Evolutionary conservation across 2,113 vertebrate species (phyloP), one percentile per base, ranked within the genome.

Genomic region (Rhinopomastus cyanomelas): DNA sequence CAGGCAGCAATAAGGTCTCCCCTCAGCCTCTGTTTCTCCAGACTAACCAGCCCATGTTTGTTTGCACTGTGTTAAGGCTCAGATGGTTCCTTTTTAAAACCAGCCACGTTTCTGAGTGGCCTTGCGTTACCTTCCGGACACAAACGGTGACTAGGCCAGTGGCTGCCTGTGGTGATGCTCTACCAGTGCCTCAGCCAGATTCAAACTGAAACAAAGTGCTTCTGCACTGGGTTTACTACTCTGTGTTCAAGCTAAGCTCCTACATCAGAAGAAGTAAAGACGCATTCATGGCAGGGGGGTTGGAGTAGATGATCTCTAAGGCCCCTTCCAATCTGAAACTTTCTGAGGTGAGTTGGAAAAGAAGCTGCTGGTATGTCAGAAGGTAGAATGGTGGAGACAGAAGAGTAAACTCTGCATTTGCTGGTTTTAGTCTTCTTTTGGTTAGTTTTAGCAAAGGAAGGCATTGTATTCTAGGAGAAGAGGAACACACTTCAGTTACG

Each of bases 391-490:
- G 53, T 7, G 15, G 30, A 68, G 68, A 36, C 30, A 49, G 57
- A 84, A 79, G 59, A 44, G 37, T 95, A 88, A 94, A 78, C 49
- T 75, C 22, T 55, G 53, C 19, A 8, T 76, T 91, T 67, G 71
- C 39, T 62, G 71, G 16, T 14, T 87, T 94, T 71, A 51, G 49
- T 67, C 56, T 30, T 44, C n/a, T 13, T 36, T 30, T n/a, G n/a
- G n/a, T 37, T 59, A 26, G 16, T 67, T 64, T 67, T 25, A 53
- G 30, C n/a, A 86, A 90, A 79, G 51, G 59, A 88, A 76, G n/a
- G 26, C 59, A 59, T 20, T 81, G 83, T 87, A 85, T 80, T 95
- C 67, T 64, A 87, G 84, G 86, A 85, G 86, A 62, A 87, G 62
- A 90, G 66, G 59, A 90, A 82, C 75, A 73, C 39, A 5, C 26